Conservation (phyloP, 2,797 vertebrate species). For the Pseudomugil gertrudae region DNA sequence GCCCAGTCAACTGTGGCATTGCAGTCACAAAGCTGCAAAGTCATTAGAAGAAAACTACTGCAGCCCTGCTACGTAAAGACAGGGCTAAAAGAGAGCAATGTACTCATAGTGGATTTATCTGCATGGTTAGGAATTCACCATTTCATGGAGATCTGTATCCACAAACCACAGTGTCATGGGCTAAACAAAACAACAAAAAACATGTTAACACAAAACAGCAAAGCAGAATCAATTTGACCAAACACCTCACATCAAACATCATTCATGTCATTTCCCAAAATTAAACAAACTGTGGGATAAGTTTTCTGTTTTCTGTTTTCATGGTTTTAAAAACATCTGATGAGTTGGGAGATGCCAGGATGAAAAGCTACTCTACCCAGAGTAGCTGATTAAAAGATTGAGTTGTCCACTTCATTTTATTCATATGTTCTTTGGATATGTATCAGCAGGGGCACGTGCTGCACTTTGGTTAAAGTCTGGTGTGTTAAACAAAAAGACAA, state of each 20-base stretch:
- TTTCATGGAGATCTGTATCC: conserved; percentile 16
- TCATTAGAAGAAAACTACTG: conserved; percentile 53
- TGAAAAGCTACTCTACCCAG: conserved; percentile 45
- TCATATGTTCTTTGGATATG: conserved; percentile 55
- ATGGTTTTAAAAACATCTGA: conserved; percentile 38
- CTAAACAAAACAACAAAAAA: not conserved
- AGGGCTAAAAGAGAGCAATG: conserved; percentile 14
- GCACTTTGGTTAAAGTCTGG: conserved; percentile 70
- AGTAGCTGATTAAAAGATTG: conserved; percentile 64
- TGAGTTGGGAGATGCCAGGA: conserved; percentile 25
- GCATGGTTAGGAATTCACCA: not conserved
- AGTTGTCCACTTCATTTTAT: conserved; percentile 59
- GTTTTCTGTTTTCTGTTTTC: not conserved
- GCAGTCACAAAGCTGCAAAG: conserved; percentile 48
- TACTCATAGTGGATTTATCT: conserved; percentile 38
- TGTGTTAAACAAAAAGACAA: conserved; percentile 55
- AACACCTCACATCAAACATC: conserved; percentile 28
- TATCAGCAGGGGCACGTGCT: conserved; percentile 43
- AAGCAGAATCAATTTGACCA: conserved; percentile 12
- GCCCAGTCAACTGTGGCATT: conserved; percentile 56
- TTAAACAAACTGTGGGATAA: conserved; percentile 8
- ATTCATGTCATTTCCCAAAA: conserved; percentile 30
- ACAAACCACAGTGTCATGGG: not conserved
- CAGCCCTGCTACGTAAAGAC: conserved; percentile 52
- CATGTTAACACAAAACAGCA: conserved; percentile 7